Evolutionary conservation across 2,888 invertebrate genomes (phyloP).

Genomic region (Nymphalis c-album): DNA sequence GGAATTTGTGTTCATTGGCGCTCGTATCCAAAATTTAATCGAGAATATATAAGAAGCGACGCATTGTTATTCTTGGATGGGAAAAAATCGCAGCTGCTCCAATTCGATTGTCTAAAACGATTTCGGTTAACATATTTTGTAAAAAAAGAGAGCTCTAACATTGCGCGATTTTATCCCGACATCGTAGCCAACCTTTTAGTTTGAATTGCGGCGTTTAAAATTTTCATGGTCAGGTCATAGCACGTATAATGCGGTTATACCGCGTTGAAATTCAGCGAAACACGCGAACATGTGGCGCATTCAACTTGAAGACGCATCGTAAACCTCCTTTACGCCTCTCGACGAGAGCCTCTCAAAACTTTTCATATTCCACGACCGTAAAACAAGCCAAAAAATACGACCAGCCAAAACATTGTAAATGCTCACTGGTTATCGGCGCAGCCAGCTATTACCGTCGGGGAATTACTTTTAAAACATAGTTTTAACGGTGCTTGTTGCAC

Average conservation of each 20-base stretch:
- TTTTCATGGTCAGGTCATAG: slow-evolving; percentile 78
- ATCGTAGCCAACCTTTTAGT: slow-evolving; percentile 54
- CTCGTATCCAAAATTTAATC: slow-evolving; percentile 80
- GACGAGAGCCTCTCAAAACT: slow-evolving; percentile 76
- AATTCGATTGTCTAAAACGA: slow-evolving; percentile 54
- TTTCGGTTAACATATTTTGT: slow-evolving; percentile 43
- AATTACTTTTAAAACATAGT: slow-evolving; percentile 79
- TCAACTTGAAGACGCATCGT: slow-evolving; percentile 78
- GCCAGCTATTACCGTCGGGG: slow-evolving; percentile 54
- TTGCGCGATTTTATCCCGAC: slow-evolving; percentile 42
- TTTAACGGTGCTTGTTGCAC: slow-evolving; percentile 69
- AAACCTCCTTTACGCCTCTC: slow-evolving; percentile 78
- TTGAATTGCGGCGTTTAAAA: slow-evolving; percentile 70
- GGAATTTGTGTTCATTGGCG: slow-evolving; percentile 80
- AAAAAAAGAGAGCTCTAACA: slow-evolving; percentile 59
- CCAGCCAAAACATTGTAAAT: slow-evolving; percentile 80
- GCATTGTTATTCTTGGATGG: slow-evolving; percentile 64
- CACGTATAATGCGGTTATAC: slow-evolving; percentile 74
- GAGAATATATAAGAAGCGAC: slow-evolving; percentile 76
- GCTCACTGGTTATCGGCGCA: slow-evolving; percentile 70
- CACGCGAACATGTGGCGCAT: slow-evolving; percentile 75
- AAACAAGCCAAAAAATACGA: slow-evolving; percentile 80
- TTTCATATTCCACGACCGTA: slow-evolving; percentile 79
- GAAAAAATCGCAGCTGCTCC: slow-evolving; percentile 68
- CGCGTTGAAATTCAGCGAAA: slow-evolving; percentile 66